phyloP scores from a whole-genome alignment of 2,797 vertebrate genomes.

The Peromyscus melanophrys region DNA sequence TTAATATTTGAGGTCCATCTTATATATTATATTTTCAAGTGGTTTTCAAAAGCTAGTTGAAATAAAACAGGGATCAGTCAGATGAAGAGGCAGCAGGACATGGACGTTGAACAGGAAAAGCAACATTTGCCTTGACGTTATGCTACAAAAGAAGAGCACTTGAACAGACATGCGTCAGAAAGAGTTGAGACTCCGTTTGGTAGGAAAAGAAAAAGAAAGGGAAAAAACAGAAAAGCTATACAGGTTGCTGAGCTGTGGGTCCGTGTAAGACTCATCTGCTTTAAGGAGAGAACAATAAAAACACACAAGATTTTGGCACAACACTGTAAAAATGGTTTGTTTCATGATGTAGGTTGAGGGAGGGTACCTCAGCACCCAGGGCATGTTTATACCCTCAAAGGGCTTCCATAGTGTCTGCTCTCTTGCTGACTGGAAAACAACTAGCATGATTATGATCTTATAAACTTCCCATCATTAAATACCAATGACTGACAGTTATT shows the following conservation, averaged over 20 bases:
- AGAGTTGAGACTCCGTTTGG: not conserved
- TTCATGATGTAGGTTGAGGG: not conserved
- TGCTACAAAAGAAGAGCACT: not conserved
- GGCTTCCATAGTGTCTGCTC: not conserved
- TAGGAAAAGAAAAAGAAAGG: not conserved
- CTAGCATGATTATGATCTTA: not conserved
- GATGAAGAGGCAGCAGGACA: not conserved
- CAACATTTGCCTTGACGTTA: not conserved
- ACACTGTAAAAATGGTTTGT: not conserved
- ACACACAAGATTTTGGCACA: not conserved
- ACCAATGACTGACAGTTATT: not conserved
- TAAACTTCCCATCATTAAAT: not conserved
- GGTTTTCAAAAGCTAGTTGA: conserved; percentile 5
- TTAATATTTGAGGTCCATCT: not conserved
- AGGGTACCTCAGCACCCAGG: not conserved
- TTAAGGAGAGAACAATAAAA: not conserved
- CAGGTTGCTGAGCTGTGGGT: not conserved
- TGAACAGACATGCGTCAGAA: not conserved
- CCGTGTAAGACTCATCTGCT: not conserved
- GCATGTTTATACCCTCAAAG: not conserved
- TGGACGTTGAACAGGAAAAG: not conserved
- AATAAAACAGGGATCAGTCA: not conserved
- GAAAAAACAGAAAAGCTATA: not conserved
- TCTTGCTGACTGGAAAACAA: conserved; percentile 10
- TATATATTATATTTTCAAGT: not conserved